These are phyloP conservation scores for Caenorhabditis remanei DNA, from an alignment of 1,140 invertebrate species.

Conservation along the genomic window DNA sequence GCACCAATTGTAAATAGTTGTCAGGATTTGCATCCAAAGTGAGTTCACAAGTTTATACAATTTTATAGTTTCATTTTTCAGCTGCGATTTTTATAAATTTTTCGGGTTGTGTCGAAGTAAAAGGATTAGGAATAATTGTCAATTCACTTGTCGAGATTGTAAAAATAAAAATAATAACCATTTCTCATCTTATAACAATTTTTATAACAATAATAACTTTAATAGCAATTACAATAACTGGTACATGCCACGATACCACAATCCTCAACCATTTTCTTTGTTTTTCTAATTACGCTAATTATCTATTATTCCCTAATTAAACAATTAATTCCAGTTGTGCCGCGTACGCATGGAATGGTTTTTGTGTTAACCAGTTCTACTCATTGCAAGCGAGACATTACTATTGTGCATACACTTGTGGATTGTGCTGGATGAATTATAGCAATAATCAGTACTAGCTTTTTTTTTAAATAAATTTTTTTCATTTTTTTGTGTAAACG, in stretches of 20 bases:
- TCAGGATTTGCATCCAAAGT: constrained; percentile 51
- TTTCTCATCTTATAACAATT: not conserved
- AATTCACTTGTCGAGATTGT: constrained; percentile 27
- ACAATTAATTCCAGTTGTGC: constrained; percentile 17
- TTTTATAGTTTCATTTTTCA: constrained; percentile 18
- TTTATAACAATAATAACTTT: constrained; percentile 29
- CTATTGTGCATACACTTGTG: constrained; percentile 46
- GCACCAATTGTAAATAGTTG: constrained; percentile 35
- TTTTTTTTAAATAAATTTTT: not conserved
- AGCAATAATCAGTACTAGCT: not conserved
- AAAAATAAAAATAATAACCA: not conserved
- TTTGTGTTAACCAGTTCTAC: constrained; percentile 44
- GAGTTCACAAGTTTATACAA: not conserved
- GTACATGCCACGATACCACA: constrained; percentile 1
- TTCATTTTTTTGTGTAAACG: not conserved
- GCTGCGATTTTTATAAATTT: constrained; percentile 35
- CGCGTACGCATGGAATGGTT: constrained; percentile 45
- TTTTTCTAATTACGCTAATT: not conserved
- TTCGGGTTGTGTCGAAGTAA: constrained; percentile 25
- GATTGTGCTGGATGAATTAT: constrained; percentile 55
- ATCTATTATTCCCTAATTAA: no score
- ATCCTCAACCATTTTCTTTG: not conserved
- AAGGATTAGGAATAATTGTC: constrained; percentile 23
- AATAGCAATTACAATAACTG: constrained; percentile 24
- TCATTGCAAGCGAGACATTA: constrained; percentile 34